Conservation (phyloP, 2,888 invertebrate species). For the Griposia aprilina region DNA sequence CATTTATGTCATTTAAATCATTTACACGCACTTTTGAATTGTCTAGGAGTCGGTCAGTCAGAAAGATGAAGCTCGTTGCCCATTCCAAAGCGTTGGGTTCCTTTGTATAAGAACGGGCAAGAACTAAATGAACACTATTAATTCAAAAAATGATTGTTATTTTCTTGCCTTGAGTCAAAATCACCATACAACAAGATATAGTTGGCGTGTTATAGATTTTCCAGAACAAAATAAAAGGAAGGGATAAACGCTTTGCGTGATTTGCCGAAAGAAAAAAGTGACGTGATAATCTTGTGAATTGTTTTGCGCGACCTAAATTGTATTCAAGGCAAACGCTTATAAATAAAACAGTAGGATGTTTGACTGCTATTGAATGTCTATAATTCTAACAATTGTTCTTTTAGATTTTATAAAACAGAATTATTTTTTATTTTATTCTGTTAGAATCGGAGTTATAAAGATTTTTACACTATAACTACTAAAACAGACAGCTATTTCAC, state of each 20-base stretch:
- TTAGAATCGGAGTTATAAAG: background rate
- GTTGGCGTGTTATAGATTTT: background rate
- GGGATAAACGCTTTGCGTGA: conserved; percentile 21
- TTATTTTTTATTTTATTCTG: too few relatives aligned
- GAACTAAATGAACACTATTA: background rate
- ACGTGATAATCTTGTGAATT: conserved; percentile 25
- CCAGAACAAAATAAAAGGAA: background rate
- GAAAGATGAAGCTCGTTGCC: background rate
- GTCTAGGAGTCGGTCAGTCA: background rate
- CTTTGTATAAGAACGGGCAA: background rate
- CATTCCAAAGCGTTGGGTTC: background rate
- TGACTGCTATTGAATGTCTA: background rate
- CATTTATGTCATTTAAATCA: too few relatives aligned
- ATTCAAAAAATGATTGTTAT: too few relatives aligned
- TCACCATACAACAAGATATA: background rate
- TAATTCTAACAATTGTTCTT: too few relatives aligned
- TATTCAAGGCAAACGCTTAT: conserved; percentile 38
- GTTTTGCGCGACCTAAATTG: conserved; percentile 32
- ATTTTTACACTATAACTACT: too few relatives aligned
- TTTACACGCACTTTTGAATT: background rate
- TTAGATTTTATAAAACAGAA: too few relatives aligned
- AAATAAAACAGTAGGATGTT: conserved; percentile 27
- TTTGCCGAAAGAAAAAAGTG: background rate
- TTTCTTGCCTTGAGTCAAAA: background rate
- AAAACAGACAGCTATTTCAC: too few relatives aligned